Evolutionary conservation across 2,113 vertebrate species (phyloP).

Genomic region (Stomatorhinus ivindoensis): DNA sequence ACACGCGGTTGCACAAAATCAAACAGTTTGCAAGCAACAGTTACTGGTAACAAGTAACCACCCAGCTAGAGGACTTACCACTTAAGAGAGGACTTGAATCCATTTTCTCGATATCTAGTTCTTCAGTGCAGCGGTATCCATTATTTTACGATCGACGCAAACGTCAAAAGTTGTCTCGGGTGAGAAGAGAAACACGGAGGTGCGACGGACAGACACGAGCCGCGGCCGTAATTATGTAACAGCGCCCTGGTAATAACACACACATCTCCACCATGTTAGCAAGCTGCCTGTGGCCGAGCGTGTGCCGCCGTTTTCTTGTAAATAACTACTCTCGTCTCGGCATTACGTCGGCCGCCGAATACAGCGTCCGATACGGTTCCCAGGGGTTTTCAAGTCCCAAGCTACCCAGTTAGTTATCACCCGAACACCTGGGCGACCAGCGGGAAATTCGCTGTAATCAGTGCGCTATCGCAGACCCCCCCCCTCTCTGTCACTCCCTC

Average conservation of each 20-base stretch:
- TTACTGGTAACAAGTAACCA: background rate
- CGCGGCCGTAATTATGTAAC: conserved; percentile 53
- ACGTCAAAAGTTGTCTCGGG: conserved; percentile 34
- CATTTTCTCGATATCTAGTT: conserved; percentile 42
- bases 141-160: conserved; percentile 23
- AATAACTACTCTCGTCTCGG: background rate
- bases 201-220: conserved; percentile 35
- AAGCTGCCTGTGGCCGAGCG: conserved; percentile 14
- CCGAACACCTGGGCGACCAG: background rate
- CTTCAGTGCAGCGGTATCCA: conserved; percentile 20
- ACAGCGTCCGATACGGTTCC: background rate
- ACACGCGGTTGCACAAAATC: conserved; percentile 9
- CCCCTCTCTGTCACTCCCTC: conserved; percentile 12
- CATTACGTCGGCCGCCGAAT: background rate
- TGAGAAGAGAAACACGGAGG: conserved; percentile 18
- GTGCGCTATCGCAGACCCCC: background rate
- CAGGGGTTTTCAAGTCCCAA: background rate
- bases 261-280: conserved; percentile 55
- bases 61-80: conserved; percentile 45
- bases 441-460: background rate
- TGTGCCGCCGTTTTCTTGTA: background rate
- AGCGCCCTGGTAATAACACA: conserved; percentile 38
- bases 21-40: conserved; percentile 10
- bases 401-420: background rate
- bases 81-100: conserved; percentile 58